Evolutionary conservation across 2,888 invertebrate genomes (phyloP).

Genomic region (Coelogynopora nodosa): DNA sequence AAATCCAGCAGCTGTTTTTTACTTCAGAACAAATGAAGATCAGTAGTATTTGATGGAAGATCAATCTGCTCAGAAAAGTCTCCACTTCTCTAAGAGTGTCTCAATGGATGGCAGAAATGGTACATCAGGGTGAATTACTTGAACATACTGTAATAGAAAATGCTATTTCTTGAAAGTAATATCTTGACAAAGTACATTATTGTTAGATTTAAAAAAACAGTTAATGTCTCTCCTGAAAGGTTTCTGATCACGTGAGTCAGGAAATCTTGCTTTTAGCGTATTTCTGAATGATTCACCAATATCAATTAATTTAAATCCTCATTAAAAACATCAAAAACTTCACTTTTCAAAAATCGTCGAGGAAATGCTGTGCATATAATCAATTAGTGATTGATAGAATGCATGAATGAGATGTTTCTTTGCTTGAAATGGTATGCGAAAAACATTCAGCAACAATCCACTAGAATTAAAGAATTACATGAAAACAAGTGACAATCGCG

Average conservation of each 20-base stretch:
- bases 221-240: neutral
- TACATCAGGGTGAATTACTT: neutral
- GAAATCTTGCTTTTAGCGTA: neutral
- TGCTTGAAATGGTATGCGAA: too few relatives aligned
- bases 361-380: too few relatives aligned
- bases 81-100: neutral
- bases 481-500: neutral
- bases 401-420: too few relatives aligned
- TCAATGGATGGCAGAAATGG: neutral
- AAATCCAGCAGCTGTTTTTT: neutral
- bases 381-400: too few relatives aligned
- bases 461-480: neutral
- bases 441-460: neutral
- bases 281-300: neutral
- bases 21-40: neutral
- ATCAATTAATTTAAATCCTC: neutral
- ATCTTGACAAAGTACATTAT: neutral
- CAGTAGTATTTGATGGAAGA: neutral
- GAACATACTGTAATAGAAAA: neutral
- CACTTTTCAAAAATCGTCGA: too few relatives aligned
- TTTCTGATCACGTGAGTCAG: neutral
- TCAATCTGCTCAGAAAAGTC: neutral
- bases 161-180: neutral
- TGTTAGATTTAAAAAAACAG: neutral
- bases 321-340: neutral